Percentiles rank a stretch among this genome's conserved stretches.
Conservation (phyloP, 2,888 invertebrate genomes). For the Coronaproctus castanopsis region DNA sequence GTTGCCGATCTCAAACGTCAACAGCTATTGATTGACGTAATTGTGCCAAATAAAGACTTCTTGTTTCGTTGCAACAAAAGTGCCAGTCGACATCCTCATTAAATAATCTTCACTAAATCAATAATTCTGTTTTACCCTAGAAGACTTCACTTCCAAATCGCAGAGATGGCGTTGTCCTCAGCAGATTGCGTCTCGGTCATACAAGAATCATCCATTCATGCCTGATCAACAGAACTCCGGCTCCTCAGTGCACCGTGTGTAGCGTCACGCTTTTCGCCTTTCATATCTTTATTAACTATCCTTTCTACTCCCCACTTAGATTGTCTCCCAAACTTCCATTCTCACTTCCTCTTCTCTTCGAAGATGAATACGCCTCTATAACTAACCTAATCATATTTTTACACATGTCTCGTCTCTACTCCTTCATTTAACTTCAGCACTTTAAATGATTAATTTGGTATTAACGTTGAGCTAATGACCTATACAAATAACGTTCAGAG, state of each 20-base stretch:
- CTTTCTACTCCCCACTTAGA: background rate
- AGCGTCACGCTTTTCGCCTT: background rate
- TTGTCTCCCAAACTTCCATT: background rate
- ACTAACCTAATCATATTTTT: background rate
- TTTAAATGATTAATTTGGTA: no score
- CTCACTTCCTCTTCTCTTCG: background rate
- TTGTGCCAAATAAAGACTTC: no score
- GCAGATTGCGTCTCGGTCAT: background rate
- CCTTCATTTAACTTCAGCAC: no score
- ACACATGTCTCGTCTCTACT: background rate
- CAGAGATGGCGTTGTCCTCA: background rate
- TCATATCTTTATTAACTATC: background rate
- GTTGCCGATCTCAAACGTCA: no score
- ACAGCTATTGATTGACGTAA: no score
- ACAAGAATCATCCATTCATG: background rate
- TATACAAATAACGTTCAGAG: no score
- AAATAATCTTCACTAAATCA: no score
- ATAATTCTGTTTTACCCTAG: no score
- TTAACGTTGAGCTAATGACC: no score
- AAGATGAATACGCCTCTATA: background rate
- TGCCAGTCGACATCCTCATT: no score
- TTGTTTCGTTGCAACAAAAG: no score
- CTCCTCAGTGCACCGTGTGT: background rate
- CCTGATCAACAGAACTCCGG: background rate
- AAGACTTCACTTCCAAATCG: background rate